Base-by-base conservation (phyloP, 2,888 invertebrate genomes). In the Orgyia antiqua region DNA sequence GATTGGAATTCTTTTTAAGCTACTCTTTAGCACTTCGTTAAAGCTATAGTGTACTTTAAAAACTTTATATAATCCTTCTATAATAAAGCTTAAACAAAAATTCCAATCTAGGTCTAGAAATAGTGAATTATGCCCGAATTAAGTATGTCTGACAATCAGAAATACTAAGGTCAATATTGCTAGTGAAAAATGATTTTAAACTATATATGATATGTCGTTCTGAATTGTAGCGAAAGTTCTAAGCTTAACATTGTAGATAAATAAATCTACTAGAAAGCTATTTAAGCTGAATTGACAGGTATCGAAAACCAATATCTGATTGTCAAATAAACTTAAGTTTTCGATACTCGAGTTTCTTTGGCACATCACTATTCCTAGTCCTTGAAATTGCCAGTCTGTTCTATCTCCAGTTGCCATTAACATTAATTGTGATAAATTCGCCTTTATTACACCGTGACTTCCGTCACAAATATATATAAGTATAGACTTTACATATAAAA, bases 371-470 rank as follows among this genome's bases (percentile, higher is more conserved):
- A 52, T 46, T 44, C 23, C 53, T 46, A 50, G 42, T 32, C 34
- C 26, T n/a, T 24, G 13, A 13, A 24, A 18, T 21, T 25, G 20
- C 29, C 37, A 29, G 23, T 27, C 13, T 27, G 33, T 27, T 30
- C 37, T 20, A 44, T 30, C 35, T 21, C 30, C 29, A 37, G 35
- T 49, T 44, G 47, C 49, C 48, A 41, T 45, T 24, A 39, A 44
- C 34, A 45, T 42, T 39, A 48, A 27, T 56, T 58, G 60, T 59
- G 63, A 62, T 62, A 58, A 59, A 62, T 58, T 60, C 60, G 51
- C 33, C 42, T 28, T 50, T 33, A 39, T n/a, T 44, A 42, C 34
- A 53, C 43, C 13, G 50, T 37, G 42, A 47, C 42, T 38, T 9
- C 17, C 9, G 42, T 26, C 47, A 52, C 36, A 34, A 36, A 36